Evolutionary conservation across 2,113 vertebrate species (phyloP).

Genomic region (Malurus elegans): DNA sequence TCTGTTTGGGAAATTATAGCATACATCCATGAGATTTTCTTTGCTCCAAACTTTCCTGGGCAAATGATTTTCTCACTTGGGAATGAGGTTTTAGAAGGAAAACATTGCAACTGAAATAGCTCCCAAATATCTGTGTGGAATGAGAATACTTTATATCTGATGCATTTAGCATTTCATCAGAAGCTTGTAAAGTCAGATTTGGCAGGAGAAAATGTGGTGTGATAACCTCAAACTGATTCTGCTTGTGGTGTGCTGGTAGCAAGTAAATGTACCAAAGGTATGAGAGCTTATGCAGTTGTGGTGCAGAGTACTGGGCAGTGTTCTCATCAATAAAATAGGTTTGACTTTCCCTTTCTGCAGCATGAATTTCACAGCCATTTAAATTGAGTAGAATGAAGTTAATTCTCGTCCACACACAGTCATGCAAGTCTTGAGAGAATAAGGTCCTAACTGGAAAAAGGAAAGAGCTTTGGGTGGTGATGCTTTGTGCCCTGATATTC

Average conservation of each 20-base stretch:
- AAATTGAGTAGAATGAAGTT: neutral
- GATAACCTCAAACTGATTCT: neutral
- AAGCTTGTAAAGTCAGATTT: conserved; percentile 5
- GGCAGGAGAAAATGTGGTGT: fast-evolving
- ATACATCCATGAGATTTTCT: neutral
- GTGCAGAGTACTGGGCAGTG: neutral
- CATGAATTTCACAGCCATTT: neutral
- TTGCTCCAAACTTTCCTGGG: neutral
- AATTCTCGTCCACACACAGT: neutral
- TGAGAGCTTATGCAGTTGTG: neutral
- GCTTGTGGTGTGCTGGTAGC: neutral
- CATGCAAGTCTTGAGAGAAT: neutral
- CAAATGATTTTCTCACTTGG: neutral
- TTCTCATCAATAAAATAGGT: neutral
- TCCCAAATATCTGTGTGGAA: neutral
- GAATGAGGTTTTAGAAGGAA: conserved; percentile 36
- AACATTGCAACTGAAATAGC: conserved; percentile 9
- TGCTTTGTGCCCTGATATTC: neutral
- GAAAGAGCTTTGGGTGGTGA: neutral
- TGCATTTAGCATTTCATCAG: conserved; percentile 22
- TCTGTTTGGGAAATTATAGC: neutral
- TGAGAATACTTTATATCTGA: neutral
- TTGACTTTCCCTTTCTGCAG: neutral
- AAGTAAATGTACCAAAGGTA: neutral
- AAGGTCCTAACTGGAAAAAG: neutral